Evolutionary conservation across 2,797 vertebrate genomes (phyloP).

Genomic region (Manis javanica): DNA sequence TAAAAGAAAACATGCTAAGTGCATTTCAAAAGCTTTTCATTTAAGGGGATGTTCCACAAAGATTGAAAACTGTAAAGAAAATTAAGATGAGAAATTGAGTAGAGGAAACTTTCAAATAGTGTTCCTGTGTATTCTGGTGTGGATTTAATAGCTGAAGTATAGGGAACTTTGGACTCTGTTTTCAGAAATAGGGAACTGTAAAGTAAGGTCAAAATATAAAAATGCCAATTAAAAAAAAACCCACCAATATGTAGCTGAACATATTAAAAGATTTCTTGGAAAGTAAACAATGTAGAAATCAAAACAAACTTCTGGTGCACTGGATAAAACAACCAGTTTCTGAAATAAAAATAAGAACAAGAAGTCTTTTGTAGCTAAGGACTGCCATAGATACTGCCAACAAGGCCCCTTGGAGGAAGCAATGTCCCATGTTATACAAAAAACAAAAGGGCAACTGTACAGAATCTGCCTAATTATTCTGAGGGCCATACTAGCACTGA

Average conservation of each 20-base stretch:
- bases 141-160: not conserved
- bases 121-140: not conserved
- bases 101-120: not conserved
- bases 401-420: not conserved
- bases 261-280: not conserved
- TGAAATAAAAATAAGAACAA: slow-evolving; percentile 23
- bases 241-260: not conserved
- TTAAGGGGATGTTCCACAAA: not conserved
- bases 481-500: not conserved
- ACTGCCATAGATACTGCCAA: not conserved
- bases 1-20: not conserved
- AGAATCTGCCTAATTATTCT: not conserved
- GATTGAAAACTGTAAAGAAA: not conserved
- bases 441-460: not conserved
- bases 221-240: not conserved
- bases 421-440: not conserved
- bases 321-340: not conserved
- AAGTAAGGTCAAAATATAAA: not conserved
- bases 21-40: not conserved
- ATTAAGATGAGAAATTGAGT: not conserved
- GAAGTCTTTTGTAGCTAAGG: not conserved
- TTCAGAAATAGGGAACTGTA: not conserved
- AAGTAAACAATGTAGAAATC: not conserved
- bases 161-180: not conserved
- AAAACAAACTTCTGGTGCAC: not conserved